Evolutionary conservation across 2,888 invertebrate genomes (phyloP), one percentile per base, ranked within the genome.

Genomic region (Dermolepida albohirtum): DNA sequence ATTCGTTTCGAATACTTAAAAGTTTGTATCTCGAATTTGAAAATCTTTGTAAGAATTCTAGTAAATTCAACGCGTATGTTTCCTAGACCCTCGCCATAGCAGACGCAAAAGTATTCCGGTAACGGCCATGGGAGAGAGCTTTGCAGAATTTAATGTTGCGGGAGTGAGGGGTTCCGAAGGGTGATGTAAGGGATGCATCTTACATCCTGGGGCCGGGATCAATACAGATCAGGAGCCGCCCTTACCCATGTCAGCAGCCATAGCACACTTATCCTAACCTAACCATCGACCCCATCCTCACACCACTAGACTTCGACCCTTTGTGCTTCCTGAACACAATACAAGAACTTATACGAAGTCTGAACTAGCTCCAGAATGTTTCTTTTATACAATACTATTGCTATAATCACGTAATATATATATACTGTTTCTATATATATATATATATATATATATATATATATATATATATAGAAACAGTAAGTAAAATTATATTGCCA

Each of bases 201-300:
- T 83, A 83, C 82, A 81, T 82, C 81, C 82, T 80, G 81, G 79
- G 81, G 78, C 79, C 73, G 78, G 81, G 83, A 83, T 83, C 83
- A 82, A 83, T 83, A 83, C 83, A 82, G 82, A 83, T 83, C 83
- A 83, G 83, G 81, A 82, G 82, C 82, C 83, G 83, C 83, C 83
- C 81, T 82, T 81, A 81, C 81, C 80, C 81, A 79, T 82, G 83
- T 83, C 82, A 83, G 83, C 81, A 81, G 81, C 81, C 82, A 82
- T 81, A 77, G 78, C 79, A 76, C 76, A 78, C 78, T 74, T 74
- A 73, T 73, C 71, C 72, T 70, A 71, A 72, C 71, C 72, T 72
- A 71, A 71, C 71, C 70, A 65, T 50, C 71, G 71, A 69, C 74
- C 70, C 69, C 69, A 67, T 68, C 71, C 72, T 69, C 70, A 70